phyloP scores from a whole-genome alignment of 2,113 vertebrate species.

The Theristicus caerulescens region DNA sequence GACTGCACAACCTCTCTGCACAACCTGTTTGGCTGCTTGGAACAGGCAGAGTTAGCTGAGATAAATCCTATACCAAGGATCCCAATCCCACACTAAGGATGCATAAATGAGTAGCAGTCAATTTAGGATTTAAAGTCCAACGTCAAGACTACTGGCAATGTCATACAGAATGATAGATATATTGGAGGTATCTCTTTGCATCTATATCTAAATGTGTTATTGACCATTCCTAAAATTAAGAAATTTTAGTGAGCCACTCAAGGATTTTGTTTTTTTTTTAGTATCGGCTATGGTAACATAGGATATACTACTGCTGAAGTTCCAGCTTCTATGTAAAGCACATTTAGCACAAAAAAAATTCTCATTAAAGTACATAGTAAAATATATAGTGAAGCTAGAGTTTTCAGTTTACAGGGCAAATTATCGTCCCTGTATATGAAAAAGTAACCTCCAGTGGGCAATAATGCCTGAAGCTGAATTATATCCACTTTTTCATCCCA shows the following conservation, averaged over 20 bases:
- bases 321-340: not conserved
- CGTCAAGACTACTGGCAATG: not conserved
- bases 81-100: not conserved
- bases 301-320: not conserved
- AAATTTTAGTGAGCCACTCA: not conserved
- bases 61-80: not conserved
- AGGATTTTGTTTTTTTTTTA: not conserved
- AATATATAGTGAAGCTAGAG: slow-evolving; percentile 49
- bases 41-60: not conserved
- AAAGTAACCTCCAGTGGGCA: slow-evolving; percentile 64
- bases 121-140: not conserved
- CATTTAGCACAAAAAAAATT: slow-evolving; percentile 10
- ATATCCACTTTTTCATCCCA: slow-evolving; percentile 62
- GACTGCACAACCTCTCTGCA: not conserved
- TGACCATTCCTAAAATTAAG: not conserved
- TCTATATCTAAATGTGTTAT: not conserved
- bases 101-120: not conserved
- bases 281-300: not conserved
- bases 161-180: not conserved
- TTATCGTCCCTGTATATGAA: slow-evolving; percentile 65
- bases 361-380: slow-evolving; percentile 32
- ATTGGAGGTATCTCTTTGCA: not conserved
- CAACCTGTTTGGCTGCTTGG: not conserved
- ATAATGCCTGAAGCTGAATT: slow-evolving; percentile 65
- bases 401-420: slow-evolving; percentile 66